Base-by-base conservation (phyloP, 2,797 vertebrate species). In the Synanceia verrucosa region DNA sequence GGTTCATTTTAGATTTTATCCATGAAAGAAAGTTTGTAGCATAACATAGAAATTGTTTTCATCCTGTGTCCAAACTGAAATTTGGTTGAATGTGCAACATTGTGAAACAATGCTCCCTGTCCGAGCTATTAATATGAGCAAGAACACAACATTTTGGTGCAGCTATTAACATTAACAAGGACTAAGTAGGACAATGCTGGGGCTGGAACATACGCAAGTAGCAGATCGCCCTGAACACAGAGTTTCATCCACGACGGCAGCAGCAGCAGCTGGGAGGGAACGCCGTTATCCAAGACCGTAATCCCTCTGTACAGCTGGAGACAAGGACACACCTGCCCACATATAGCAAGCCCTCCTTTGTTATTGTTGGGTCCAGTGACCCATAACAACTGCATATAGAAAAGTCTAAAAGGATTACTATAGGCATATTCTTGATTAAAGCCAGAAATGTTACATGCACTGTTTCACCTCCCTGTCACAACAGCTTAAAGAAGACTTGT, bases 241-340 rank as follows among this genome's bases (percentile, higher is more conserved):
- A 78, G 77, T 81, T 75, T 79, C 48, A 50, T 51, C 57, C 57
- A 37, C 47, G 2, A 34, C 8, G 3, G 12, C 21, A 6, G 73
- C 56, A 68, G 59, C 24, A 66, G 69, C 77, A 76, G 79, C 64
- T 68, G 75, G 48, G n/a, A 61, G 61, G 60, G 67, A 67, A 43
- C 71, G 64, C 14, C 14, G 4, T 77, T 73, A 78, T 79, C 73
- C 65, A 77, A 67, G 58, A 73, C 44, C 71, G 65, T 70, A 12
- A 56, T 68, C n/a, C 23, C 29, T 78, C 33, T 39, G 74, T 39
- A 70, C 63, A 82, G 51, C 51, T 2, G 21, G 66, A 69, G 57
- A 82, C 65, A 78, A 79, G 76, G 47, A 83, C 66, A 51, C 82
- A 85, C 76, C 83, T 80, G 80, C 52, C 48, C 16, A 48, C n/a